Evolutionary conservation across 2,888 invertebrate species (phyloP), one percentile per base, ranked within the genome.

Genomic region (Tanytarsus gracilentus): DNA sequence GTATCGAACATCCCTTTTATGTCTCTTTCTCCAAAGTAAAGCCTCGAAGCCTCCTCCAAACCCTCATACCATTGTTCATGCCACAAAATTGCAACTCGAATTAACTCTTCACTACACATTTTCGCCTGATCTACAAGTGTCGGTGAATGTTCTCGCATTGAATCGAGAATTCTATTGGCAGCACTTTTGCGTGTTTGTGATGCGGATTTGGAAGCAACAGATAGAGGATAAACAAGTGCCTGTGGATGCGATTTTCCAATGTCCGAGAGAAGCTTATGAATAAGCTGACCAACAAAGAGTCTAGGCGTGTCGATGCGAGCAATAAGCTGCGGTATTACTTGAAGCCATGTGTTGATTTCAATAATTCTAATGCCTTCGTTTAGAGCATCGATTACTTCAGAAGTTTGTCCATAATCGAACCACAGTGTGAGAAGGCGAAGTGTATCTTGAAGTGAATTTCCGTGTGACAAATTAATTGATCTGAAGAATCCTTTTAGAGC

Each of bases 51-150:
- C 71, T 98, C 97, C 68, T 92, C 91, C 18, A 99, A 75, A 0
- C 96, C 98, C 72, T 99, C 99, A 70, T 98, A 95, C 99, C 99
- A 99, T 68, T 96, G 85, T 72, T 99, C 99, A 69, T 99, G 98
- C 99, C 99, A 99, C 16, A 99, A 76, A 65, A 99, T 99, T 2
- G 99, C 98, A 1, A 98, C 96, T 60, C 98, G 79, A 62, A 99
- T 98, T 52, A 99, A 77, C 73, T 99, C 99, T 67, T 98, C 97
- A 48, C 95, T 86, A 63, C 94, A 96, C 88, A 95, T 88, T 67
- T 94, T 83, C 0, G 97, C 97, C 72, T 99, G 98, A 66, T 89
- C 88, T 1, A 99, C 98, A 50, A 99, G 76, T 26, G 83, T 85
- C 14, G 84, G 86, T 56, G 93, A 94, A 73, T 96, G 93, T 64